phyloP scores from a whole-genome alignment of 2,113 vertebrate genomes.

The Antechinus flavipes region DNA sequence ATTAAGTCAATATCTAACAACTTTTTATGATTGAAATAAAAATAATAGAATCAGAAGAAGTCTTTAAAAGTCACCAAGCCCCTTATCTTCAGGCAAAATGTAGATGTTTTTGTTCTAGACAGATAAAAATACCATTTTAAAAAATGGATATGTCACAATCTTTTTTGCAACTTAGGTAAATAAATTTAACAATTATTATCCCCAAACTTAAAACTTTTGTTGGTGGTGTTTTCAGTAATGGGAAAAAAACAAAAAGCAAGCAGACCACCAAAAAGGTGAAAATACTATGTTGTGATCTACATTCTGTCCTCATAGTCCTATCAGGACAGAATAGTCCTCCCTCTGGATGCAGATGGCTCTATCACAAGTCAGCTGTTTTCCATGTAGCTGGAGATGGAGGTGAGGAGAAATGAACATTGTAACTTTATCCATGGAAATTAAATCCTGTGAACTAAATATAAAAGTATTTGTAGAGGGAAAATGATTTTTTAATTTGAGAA shows the following conservation, averaged over 20 bases:
- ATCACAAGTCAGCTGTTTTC: not conserved
- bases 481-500: conserved; percentile 11
- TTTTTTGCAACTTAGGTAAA: too few species aligned
- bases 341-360: too few species aligned
- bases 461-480: conserved; percentile 18
- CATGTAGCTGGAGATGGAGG: not conserved
- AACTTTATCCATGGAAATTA: conserved; percentile 45
- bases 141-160: not conserved
- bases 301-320: too few species aligned
- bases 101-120: too few species aligned
- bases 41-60: too few species aligned
- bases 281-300: too few species aligned
- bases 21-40: not conserved
- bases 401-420: conserved; percentile 23
- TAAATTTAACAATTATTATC: not conserved
- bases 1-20: not conserved
- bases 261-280: too few species aligned
- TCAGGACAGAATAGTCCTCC: too few species aligned
- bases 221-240: not conserved
- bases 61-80: too few species aligned
- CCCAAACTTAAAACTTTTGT: not conserved
- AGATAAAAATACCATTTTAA: too few species aligned
- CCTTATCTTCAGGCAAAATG: too few species aligned
- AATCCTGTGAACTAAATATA: conserved; percentile 52
- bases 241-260: too few species aligned